These are phyloP conservation scores for Limnodromus scolopaceus DNA, from an alignment of 2,797 vertebrate genomes.

Conservation along the genomic window DNA sequence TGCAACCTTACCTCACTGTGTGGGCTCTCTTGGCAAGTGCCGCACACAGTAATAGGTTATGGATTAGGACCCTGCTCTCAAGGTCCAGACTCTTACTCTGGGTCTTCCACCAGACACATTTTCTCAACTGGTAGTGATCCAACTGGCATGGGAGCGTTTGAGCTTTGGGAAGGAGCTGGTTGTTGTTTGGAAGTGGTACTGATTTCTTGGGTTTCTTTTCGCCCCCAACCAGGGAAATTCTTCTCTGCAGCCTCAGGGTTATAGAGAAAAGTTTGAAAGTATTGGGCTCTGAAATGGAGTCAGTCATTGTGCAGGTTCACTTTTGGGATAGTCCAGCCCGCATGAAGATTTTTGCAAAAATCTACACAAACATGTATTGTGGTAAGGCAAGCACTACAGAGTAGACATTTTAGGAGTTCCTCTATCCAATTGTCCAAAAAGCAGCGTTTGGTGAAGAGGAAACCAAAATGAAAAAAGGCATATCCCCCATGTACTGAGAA, in stretches of 20 bases:
- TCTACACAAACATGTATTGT: neutral
- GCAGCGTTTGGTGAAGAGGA: neutral
- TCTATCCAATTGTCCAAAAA: neutral
- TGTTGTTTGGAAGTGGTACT: neutral
- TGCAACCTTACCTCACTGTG: slow-evolving; percentile 31
- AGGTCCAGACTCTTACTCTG: neutral
- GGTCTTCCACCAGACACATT: neutral
- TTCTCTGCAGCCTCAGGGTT: neutral
- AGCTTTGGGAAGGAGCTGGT: neutral
- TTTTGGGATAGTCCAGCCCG: neutral
- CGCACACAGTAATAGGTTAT: neutral
- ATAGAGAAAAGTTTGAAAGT: neutral
- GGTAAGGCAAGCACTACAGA: neutral
- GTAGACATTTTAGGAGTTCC: neutral
- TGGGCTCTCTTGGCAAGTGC: slow-evolving; percentile 27
- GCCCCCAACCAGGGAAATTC: neutral
- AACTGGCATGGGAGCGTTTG: neutral
- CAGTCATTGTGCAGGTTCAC: neutral
- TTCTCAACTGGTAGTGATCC: neutral
- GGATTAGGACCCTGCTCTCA: slow-evolving; percentile 15
- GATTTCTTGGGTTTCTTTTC: neutral
- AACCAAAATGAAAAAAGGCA: neutral
- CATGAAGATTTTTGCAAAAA: neutral
- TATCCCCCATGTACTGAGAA: neutral
- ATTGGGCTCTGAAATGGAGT: neutral